phyloP scores from a whole-genome alignment of 2,797 vertebrate species.

The Urosaurus nigricauda region DNA sequence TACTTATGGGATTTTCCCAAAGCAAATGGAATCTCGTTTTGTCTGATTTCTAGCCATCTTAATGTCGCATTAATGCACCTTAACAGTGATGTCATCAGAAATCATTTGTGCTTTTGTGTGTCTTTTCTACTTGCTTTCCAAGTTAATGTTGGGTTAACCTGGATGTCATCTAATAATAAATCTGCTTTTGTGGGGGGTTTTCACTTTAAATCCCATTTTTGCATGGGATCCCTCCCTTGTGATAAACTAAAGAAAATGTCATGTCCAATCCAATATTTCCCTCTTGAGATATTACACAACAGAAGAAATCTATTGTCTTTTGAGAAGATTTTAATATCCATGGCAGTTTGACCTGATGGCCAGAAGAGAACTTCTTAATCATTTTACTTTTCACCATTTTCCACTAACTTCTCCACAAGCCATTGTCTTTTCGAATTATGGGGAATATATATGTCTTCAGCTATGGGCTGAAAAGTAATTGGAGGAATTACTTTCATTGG shows the following conservation, averaged over 20 bases:
- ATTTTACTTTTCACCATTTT: background rate
- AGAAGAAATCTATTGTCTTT: background rate
- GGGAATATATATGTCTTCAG: background rate
- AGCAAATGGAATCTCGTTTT: no score
- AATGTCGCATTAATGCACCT: no score
- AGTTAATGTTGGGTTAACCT: no score
- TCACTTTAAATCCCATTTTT: no score
- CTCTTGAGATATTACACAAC: background rate
- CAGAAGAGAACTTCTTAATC: background rate
- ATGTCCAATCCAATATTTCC: background rate
- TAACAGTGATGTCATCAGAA: no score
- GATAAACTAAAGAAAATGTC: background rate
- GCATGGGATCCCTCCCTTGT: no score
- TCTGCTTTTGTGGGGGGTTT: no score
- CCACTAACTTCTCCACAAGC: background rate
- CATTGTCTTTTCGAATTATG: background rate
- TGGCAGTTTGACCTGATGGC: background rate
- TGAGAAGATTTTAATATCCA: background rate
- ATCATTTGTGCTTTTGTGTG: no score
- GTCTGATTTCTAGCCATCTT: no score
- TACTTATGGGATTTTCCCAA: no score
- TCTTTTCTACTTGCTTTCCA: no score
- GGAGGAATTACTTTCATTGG: background rate
- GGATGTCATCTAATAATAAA: no score
- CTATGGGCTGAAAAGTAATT: background rate